Percentiles rank a stretch among this genome's conserved stretches.
Evolutionary conservation across 2,113 vertebrate genomes (phyloP).

Genomic region (Sarotherodon lohbergeri): DNA sequence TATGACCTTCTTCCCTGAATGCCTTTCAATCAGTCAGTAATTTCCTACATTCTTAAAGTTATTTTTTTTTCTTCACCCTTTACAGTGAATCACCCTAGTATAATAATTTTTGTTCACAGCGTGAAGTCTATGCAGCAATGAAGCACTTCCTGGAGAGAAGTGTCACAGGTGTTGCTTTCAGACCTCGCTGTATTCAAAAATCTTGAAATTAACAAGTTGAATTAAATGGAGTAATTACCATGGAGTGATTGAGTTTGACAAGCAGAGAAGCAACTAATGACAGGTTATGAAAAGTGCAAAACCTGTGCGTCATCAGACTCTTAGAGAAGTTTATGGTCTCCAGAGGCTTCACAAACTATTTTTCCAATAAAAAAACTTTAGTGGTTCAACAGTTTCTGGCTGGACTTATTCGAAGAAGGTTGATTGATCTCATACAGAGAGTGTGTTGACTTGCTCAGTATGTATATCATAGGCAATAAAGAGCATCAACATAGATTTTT

Average conservation of each 20-base stretch:
- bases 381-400: neutral
- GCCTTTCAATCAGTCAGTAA: neutral
- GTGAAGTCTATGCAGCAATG: neutral
- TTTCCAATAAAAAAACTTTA: neutral
- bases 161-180: conserved; percentile 21
- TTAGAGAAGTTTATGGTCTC: neutral
- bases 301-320: neutral
- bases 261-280: neutral
- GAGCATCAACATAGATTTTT: fast-evolving
- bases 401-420: fast-evolving
- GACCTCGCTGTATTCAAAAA: neutral
- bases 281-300: neutral
- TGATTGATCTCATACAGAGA: neutral
- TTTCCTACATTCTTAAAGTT: neutral
- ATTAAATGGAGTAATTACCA: neutral
- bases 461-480: fast-evolving
- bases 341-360: neutral
- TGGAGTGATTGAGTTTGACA: neutral
- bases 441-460: neutral
- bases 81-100: neutral
- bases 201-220: neutral
- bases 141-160: neutral
- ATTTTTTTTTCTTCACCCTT: neutral
- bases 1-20: neutral
- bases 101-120: neutral